Evolutionary conservation across 1,140 invertebrate genomes (phyloP), one percentile per base, ranked within the genome.

Genomic region (Leguminivora glycinivorella): DNA sequence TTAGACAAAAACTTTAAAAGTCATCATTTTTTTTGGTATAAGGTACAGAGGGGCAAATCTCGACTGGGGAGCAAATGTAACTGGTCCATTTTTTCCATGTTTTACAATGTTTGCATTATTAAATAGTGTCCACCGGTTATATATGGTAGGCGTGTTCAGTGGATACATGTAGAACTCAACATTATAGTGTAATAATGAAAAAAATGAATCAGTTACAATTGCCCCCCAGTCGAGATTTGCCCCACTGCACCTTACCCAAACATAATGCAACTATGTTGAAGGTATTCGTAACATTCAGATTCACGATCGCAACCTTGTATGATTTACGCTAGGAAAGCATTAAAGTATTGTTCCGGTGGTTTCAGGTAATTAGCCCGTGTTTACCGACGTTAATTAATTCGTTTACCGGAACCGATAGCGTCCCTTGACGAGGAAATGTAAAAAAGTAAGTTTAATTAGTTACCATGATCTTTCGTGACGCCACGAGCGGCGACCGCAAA

Each of bases 391-490:
- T 31, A 72, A 68, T 72, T 60, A 60, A 72, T 68, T 47, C 9
- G 38, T 31, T 68, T 67, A 67, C 72, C 77, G 77, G 77, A 83
- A 83, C 74, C 69, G 68, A 74, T 72, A 7, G 19, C 73, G 71
- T 75, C 76, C 76, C 77, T 73, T 75, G 70, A 17, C 25, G 52
- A 77, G 81, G 81, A 83, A 80, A 70, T 69, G 25, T 68, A 72
- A 72, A 76, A 75, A 78, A 81, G 74, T 72, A 67, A 68, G 29
- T 72, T 74, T 77, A 81, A 77, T 75, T 67, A 66, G 38, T 38
- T 56, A 26, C 72, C 71, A 66, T 75, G 74, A 75, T 79, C 73
- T 78, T 73, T 75, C 70, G 58, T 31, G 25, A 29, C 25, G 58
- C 31, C 58, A 63, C 56, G 24, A 63, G 58, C 24, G 22, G 24